phyloP scores from a whole-genome alignment of 2,888 invertebrate genomes.

The Cremastobaeus sp. region DNA sequence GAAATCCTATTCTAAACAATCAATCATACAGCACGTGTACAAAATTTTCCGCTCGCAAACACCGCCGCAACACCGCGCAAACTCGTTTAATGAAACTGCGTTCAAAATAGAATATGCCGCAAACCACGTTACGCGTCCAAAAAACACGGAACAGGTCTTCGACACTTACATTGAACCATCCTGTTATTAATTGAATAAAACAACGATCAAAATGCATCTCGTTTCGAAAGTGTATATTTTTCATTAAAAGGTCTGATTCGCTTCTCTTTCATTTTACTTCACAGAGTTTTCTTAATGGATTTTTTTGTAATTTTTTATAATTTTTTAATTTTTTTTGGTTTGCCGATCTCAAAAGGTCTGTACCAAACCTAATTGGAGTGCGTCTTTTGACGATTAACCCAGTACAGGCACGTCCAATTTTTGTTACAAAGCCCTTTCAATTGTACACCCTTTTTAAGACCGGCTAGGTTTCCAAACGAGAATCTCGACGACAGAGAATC shows the following conservation, averaged over 20 bases:
- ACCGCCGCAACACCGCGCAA: slow-evolving; percentile 5
- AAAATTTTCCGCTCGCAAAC: slow-evolving; percentile 17
- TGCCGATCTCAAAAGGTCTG: background rate
- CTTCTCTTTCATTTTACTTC: slow-evolving; percentile 1
- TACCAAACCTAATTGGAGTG: slow-evolving; percentile 21
- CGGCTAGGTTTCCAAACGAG: slow-evolving; percentile 5
- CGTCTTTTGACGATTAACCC: slow-evolving; percentile 21
- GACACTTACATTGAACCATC: slow-evolving; percentile 6
- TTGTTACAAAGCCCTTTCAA: slow-evolving; percentile 4
- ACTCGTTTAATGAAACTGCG: background rate
- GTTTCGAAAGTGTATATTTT: slow-evolving; percentile 34
- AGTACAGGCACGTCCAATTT: slow-evolving; percentile 22
- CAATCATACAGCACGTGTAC: slow-evolving; percentile 13
- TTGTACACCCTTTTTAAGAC: background rate
- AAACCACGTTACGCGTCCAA: background rate
- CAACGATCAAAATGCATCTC: slow-evolving; percentile 14
- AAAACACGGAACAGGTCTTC: slow-evolving; percentile 2
- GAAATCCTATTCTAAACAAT: slow-evolving; percentile 13
- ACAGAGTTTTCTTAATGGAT: slow-evolving; percentile 13
- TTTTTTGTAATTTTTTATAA: slow-evolving; percentile 16
- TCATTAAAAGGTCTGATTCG: slow-evolving; percentile 28
- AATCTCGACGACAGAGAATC: slow-evolving; percentile 11
- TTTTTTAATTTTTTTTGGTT: slow-evolving; percentile 16
- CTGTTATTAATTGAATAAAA: slow-evolving; percentile 9
- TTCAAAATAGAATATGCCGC: slow-evolving; percentile 6